These are phyloP conservation scores for Nemotelus pantherinus DNA, from an alignment of 2,888 invertebrate genomes.

Conservation along the genomic window DNA sequence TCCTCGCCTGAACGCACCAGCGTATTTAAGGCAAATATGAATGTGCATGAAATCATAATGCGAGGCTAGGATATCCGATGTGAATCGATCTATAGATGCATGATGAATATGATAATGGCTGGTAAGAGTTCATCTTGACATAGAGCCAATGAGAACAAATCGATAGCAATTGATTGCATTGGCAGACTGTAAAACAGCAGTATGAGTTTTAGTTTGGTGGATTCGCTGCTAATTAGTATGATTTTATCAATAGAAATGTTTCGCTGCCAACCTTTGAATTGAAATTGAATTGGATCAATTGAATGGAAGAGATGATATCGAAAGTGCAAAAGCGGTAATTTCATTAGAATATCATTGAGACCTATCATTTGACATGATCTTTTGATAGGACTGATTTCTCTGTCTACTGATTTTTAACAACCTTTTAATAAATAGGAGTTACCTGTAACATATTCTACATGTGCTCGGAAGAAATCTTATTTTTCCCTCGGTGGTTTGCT, in stretches of 20 bases:
- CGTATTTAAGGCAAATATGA: background rate
- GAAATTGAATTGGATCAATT: background rate
- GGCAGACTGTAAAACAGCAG: background rate
- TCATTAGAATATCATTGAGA: no score
- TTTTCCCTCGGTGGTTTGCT: no score
- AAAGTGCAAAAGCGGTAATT: no score
- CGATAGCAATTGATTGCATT: conserved; percentile 1
- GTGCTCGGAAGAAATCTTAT: no score
- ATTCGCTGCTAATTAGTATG: background rate
- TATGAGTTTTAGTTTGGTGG: conserved; percentile 1
- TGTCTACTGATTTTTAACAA: no score
- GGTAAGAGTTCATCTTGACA: background rate
- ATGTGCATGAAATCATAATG: background rate
- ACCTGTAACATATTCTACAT: no score
- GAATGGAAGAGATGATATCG: no score
- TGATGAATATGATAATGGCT: background rate
- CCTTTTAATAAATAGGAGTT: no score
- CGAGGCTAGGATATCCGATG: conserved; percentile 16
- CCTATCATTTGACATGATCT: no score
- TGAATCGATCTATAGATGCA: background rate
- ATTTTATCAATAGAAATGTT: background rate
- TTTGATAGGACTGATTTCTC: no score
- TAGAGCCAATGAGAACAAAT: conserved; percentile 6
- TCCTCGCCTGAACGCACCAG: background rate
- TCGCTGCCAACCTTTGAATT: background rate